phyloP scores from a whole-genome alignment of 2,888 invertebrate genomes.

The Cephus sareptanus region DNA sequence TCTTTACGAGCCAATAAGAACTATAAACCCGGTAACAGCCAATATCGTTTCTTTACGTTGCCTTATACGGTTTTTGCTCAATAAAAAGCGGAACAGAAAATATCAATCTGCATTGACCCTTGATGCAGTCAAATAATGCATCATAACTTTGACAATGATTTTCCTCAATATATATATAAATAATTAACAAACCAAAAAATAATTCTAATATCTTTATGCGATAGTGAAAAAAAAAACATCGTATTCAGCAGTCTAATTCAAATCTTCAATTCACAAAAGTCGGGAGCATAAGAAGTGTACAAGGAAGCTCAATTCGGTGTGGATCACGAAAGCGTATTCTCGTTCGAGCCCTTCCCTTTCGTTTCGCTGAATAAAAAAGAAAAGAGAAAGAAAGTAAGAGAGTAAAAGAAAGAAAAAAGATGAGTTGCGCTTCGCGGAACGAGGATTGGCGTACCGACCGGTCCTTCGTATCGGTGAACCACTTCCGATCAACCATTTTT shows the following conservation, averaged over 20 bases:
- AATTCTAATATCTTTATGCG: not conserved
- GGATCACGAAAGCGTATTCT: not conserved
- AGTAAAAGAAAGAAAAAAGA: not conserved
- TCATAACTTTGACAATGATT: not conserved
- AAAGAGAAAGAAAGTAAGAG: slow-evolving; percentile 2
- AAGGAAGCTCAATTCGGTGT: not conserved
- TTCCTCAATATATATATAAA: not conserved
- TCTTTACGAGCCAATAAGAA: slow-evolving; percentile 47
- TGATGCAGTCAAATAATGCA: slow-evolving; percentile 3
- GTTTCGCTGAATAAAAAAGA: not conserved
- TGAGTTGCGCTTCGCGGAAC: not conserved
- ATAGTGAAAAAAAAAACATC: not conserved
- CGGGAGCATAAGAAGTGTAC: not conserved
- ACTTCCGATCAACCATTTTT: not conserved
- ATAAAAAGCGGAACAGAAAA: slow-evolving; percentile 14
- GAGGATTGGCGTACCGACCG: not conserved
- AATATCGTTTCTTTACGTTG: slow-evolving; percentile 7
- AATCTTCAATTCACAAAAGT: not conserved
- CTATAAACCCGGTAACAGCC: slow-evolving; percentile 18
- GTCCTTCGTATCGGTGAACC: not conserved
- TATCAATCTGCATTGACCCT: slow-evolving; percentile 25
- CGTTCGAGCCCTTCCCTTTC: not conserved
- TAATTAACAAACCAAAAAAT: not conserved
- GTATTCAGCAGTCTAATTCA: not conserved
- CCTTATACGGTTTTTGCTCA: not conserved